A percentile compares a stretch with the other conserved stretches of the same genome.
These are phyloP conservation scores for Heliconius himera DNA, from an alignment of 1,140 invertebrate species.

Conservation along the genomic window DNA sequence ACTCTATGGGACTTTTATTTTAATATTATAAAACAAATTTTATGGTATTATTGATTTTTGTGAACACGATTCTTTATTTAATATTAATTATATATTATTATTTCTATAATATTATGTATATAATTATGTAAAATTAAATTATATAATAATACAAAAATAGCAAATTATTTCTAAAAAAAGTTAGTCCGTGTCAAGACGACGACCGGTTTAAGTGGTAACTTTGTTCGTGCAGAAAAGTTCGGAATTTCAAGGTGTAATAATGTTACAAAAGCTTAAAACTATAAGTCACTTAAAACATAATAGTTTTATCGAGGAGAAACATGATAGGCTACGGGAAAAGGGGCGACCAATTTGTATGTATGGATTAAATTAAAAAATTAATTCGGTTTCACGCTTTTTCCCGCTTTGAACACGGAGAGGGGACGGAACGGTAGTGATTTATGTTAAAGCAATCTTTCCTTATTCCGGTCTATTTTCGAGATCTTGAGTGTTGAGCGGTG, in stretches of 20 bases:
- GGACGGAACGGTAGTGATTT: no score
- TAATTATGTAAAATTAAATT: neutral
- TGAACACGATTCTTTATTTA: no score
- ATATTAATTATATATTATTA: no score
- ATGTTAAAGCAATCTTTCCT: no score
- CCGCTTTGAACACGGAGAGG: no score
- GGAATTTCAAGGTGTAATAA: conserved; percentile 32
- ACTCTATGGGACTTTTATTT: no score
- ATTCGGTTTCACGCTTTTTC: no score
- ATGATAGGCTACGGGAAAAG: conserved; percentile 1
- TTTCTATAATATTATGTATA: neutral
- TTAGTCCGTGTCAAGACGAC: conserved; percentile 16
- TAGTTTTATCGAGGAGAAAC: conserved; percentile 34
- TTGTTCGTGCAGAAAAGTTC: conserved; percentile 26
- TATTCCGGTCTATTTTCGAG: no score
- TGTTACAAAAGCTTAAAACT: conserved; percentile 36
- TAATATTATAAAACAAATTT: no score
- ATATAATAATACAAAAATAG: neutral
- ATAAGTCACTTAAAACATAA: conserved; percentile 37
- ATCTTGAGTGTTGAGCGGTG: no score
- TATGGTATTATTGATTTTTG: no score
- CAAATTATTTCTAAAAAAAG: neutral
- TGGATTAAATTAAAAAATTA: neutral
- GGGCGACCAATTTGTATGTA: neutral
- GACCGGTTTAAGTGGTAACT: conserved; percentile 21